These are phyloP conservation scores for Oncorhynchus clarkii DNA, from an alignment of 2,113 vertebrate genomes.

Conservation along the genomic window DNA sequence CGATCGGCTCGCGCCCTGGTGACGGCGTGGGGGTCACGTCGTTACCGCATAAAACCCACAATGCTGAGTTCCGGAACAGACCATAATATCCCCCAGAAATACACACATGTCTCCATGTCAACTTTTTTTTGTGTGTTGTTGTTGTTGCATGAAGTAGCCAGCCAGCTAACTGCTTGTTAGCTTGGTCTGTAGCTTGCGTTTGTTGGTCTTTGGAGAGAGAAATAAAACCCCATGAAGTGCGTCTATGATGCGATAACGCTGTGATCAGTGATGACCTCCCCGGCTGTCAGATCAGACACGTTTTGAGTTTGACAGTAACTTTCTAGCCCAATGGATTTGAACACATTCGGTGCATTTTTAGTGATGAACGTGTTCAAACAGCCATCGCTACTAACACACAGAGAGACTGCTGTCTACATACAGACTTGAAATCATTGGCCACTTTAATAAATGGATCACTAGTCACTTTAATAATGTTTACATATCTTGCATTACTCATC, in stretches of 20 bases:
- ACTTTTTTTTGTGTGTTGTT: conserved; percentile 48
- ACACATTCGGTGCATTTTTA: too few relatives aligned
- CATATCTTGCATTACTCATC: too few relatives aligned
- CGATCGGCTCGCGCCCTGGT: conserved; percentile 80
- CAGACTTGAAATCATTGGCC: too few relatives aligned
- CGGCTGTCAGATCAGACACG: background rate
- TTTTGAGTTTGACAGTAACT: too few relatives aligned
- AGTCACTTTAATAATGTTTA: too few relatives aligned
- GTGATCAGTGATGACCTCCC: conserved; percentile 56
- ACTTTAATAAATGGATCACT: too few relatives aligned
- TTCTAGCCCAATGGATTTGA: too few relatives aligned
- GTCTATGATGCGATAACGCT: conserved; percentile 65
- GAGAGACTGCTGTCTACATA: too few relatives aligned
- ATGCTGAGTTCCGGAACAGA: too few relatives aligned
- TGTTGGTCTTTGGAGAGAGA: conserved; percentile 58
- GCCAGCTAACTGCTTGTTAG: conserved; percentile 11
- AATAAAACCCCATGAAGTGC: conserved; percentile 57
- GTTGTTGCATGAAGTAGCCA: too few relatives aligned
- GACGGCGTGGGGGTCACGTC: conserved; percentile 57
- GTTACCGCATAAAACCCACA: background rate
- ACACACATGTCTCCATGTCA: conserved; percentile 26
- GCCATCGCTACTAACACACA: too few relatives aligned
- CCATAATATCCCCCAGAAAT: conserved; percentile 43
- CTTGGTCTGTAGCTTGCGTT: conserved; percentile 66
- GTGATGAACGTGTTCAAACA: too few relatives aligned